These are phyloP conservation scores for Heliconius himera DNA, from an alignment of 1,140 invertebrate genomes.

Conservation along the genomic window DNA sequence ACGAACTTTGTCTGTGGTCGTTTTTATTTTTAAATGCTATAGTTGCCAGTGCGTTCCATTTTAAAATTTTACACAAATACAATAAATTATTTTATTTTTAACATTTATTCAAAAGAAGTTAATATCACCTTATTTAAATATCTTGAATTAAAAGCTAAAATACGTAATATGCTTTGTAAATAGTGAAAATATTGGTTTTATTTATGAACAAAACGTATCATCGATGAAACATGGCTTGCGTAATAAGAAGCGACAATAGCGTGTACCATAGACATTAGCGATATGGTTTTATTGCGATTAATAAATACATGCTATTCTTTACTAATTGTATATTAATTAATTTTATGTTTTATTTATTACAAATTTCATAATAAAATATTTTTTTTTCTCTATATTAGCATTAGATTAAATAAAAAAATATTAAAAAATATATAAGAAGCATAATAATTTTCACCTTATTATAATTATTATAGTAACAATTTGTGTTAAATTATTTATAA, in stretches of 20 bases:
- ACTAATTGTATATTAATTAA: background rate
- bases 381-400: too few species aligned
- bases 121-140: background rate
- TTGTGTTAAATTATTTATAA: too few species aligned
- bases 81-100: conserved; percentile 2
- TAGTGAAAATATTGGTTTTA: background rate
- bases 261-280: conserved; percentile 47
- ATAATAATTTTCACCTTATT: too few species aligned
- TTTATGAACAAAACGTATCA: background rate
- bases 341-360: background rate
- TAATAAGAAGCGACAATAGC: conserved; percentile 40
- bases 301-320: too few species aligned
- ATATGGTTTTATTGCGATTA: too few species aligned
- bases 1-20: conserved; percentile 74
- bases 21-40: conserved; percentile 71
- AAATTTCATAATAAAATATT: background rate
- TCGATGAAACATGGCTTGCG: conserved; percentile 21
- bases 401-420: too few species aligned
- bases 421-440: too few species aligned
- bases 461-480: too few species aligned
- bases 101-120: background rate
- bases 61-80: conserved; percentile 19
- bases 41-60: conserved; percentile 52
- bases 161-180: background rate
- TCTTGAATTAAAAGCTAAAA: background rate